Evolutionary conservation across 1,140 invertebrate species (phyloP), one percentile per base, ranked within the genome.

Genomic region (Drosophila pallidifrons): DNA sequence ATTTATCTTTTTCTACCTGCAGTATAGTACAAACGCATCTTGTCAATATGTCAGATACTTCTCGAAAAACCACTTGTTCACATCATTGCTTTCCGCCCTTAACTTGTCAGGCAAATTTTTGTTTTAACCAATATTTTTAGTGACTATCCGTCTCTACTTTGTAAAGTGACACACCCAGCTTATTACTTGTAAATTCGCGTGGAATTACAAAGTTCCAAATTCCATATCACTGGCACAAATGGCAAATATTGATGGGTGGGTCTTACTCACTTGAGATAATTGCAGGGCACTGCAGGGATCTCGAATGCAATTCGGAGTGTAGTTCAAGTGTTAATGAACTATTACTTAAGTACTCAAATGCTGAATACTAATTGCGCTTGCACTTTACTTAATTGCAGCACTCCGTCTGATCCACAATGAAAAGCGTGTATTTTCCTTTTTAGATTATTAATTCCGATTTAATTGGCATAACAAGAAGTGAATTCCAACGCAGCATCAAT

Each of bases 251-350:
- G 49, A 47, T 28, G 20, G 11, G 10, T 11, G 28, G 2, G 28
- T 11, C 30, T 35, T 11, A 65, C 38, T 25, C 3, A n/a, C 47
- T 46, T 63, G 25, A n/a, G 13, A 38, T 13, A 20, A 46, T 55
- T 35, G 16, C 3, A 15, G 41, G n/a, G 7, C 3, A 54, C 1
- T 54, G 15, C 6, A 46, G 8, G 45, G 43, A 13, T 4, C 35
- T 61, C 16, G 1, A 64, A 55, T 55, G 51, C 13, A 47, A 10
- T 47, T 71, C 16, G 2, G 43, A 38, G 4, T 55, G 15, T 8
- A 59, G 79, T 49, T 75, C 64, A 82, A 75, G 57, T 52, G 67
- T 73, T 72, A 83, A 82, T 61, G 54, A 76, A 49, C 66, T 16
- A 28, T 35, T 15, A 20, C 46, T 59, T 8, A 11, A 16, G 15